Conservation (phyloP, 2,888 invertebrate species). For the Yponomeuta plumbellus region DNA sequence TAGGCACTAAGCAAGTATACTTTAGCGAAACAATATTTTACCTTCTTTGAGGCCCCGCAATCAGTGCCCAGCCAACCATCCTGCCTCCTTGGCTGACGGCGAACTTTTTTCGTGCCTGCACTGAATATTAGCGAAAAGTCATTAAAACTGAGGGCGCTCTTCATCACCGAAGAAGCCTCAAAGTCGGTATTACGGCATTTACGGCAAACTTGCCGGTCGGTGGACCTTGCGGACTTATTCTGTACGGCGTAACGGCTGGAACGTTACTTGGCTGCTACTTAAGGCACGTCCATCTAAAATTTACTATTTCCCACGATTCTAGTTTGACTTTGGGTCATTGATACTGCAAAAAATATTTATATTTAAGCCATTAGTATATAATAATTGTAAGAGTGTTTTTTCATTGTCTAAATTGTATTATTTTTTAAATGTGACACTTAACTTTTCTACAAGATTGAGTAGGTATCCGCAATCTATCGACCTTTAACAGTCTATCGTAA, state of each 20-base stretch:
- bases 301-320: too few relatives aligned
- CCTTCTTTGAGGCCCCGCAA: background rate
- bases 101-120: constrained; percentile 30
- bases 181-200: constrained; percentile 58
- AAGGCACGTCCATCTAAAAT: too few relatives aligned
- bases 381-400: too few relatives aligned
- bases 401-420: too few relatives aligned
- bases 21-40: background rate
- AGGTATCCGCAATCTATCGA: too few relatives aligned
- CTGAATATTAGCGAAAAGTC: constrained; percentile 74
- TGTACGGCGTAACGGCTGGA: background rate
- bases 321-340: too few relatives aligned
- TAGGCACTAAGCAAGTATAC: background rate
- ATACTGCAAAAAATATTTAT: too few relatives aligned
- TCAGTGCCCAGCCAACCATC: background rate
- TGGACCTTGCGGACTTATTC: background rate
- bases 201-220: constrained; percentile 38
- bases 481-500: too few relatives aligned
- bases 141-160: constrained; percentile 72
- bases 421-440: too few relatives aligned
- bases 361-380: too few relatives aligned
- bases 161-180: constrained; percentile 64
- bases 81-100: background rate
- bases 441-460: too few relatives aligned
- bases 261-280: too few relatives aligned